Base-by-base conservation (phyloP, 2,888 invertebrate species). In the Alviniconcha strummeri region DNA sequence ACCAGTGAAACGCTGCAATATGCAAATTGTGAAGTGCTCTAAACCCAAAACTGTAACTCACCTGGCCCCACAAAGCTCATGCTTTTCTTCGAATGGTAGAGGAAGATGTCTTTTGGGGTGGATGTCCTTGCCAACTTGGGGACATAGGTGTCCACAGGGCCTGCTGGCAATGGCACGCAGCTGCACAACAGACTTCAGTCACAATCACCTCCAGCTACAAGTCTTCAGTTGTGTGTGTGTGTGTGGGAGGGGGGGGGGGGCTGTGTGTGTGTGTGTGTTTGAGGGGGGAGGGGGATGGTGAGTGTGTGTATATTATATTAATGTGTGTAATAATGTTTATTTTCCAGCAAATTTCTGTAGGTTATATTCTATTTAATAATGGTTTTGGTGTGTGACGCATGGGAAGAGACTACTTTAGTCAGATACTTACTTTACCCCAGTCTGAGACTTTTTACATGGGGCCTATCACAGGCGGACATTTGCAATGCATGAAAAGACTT, bases 71-170 rank as follows among this genome's bases (percentile, higher is more conserved):
- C 84, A 81, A 87, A 85, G 57, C 86, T 89, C 82, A 87, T 88
- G 83, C 89, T 89, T 60, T 89, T 88, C 85, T 91, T 91, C 13
- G 92, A 91, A 85, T 92, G 92, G 80, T 92, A 92, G 57, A 90
- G 87, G 84, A 92, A 92, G 8, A 92, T 86, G 78, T 92, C 92
- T 79, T 88, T 90, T 11, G 92, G 91, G 9, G 90, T 89, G 4
- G 85, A 85, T 54, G 88, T 88, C 36, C 89, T 82, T 5, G 91
- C 90, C 79, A 85, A 88, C 52, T 86, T 84, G 13, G 92, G 92
- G n/a, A 89, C 84, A 85, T 85, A 91, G 80, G 86, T 89, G 80
- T 85, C 88, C 60, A 91, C 83, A 9, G 90, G 88, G 8, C 84
- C 76, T 9, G 76, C 56, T 83, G 76, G 87, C 77, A 9, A 56